Percentiles rank a stretch among this genome's conserved stretches.
Evolutionary conservation across 2,888 invertebrate genomes (phyloP).

Genomic region (Netelia fuscicornis): DNA sequence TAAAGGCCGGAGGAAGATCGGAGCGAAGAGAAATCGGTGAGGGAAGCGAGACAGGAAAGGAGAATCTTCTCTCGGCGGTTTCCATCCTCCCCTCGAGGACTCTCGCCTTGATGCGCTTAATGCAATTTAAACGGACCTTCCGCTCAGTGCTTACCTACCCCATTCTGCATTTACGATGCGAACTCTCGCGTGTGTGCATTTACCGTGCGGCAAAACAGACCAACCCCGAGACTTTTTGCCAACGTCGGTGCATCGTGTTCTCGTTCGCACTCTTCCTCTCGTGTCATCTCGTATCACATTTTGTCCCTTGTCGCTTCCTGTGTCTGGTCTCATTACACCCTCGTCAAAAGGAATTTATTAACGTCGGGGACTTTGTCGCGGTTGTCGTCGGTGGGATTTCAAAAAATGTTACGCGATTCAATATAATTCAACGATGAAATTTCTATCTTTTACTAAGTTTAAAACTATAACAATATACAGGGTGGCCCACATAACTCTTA

Average conservation of each 20-base stretch:
- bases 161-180: slow-evolving; percentile 73
- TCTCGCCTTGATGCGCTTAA: slow-evolving; percentile 78
- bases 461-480: too few species aligned
- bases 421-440: neutral
- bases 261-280: slow-evolving; percentile 22
- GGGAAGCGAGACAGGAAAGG: slow-evolving; percentile 1
- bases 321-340: slow-evolving; percentile 48
- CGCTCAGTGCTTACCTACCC: slow-evolving; percentile 75
- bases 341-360: slow-evolving; percentile 72
- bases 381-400: slow-evolving; percentile 47
- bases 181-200: slow-evolving; percentile 69
- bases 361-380: slow-evolving; percentile 19
- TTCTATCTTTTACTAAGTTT: too few species aligned
- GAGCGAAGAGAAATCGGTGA: too few species aligned
- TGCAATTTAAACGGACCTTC: slow-evolving; percentile 78
- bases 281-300: slow-evolving; percentile 2
- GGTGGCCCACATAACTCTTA: too few species aligned
- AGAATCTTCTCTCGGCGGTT: slow-evolving; percentile 23
- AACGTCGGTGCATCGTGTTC: neutral
- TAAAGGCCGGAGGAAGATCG: too few species aligned
- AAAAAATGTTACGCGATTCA: neutral
- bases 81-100: slow-evolving; percentile 57
- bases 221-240: slow-evolving; percentile 1
- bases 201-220: slow-evolving; percentile 26
- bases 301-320: slow-evolving; percentile 14